Evolutionary conservation across 2,888 invertebrate species (phyloP), one percentile per base, ranked within the genome.

Genomic region (Pseudococcus viburni): DNA sequence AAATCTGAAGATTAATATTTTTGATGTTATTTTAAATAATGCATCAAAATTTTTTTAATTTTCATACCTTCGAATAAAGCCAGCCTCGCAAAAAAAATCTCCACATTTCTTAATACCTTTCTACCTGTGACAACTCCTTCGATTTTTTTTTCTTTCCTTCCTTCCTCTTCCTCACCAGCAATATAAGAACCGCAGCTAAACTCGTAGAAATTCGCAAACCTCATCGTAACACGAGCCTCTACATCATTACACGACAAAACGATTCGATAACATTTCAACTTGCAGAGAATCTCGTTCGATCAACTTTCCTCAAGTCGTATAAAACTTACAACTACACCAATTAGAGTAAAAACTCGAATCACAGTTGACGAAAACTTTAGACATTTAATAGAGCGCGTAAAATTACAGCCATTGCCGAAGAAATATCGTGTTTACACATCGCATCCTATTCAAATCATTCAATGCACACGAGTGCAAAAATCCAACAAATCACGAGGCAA

Each of bases 361-460:
- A 64, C 8, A 19, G 22, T 64, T 11, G 64, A 22, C 12, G 64
- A 64, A 64, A 64, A 64, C 64, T 64, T 22, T 6, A 64, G 64
- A 64, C 19, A 64, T 64, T 64, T 64, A 64, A 22, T 11, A 64
- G 42, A 42, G 64, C 22, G 64, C 19, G 64, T 64, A 64, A 64
- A 64, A 64, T 64, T 22, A 64, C 26, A 33, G 1, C 64, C 42
- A 42, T 9, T 64, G 6, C 4, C 22, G 22, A 64, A 64, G 64
- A 64, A 64, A 64, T 64, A 64, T 22, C 22, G 64, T 64, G 64
- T 64, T 64, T 64, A 64, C 19, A 59, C 19, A 19, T 22, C 22
- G 22, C 22, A 64, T 33, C 42, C 0, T 42, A 42, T 64, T 64
- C 9, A 22, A 64, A 64, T 64, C 19, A 64, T 64, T 22, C 3